These are phyloP conservation scores for Epizoanthus rinbou DNA, from an alignment of 92 coral and sea anemone species.

Conservation along the genomic window DNA sequence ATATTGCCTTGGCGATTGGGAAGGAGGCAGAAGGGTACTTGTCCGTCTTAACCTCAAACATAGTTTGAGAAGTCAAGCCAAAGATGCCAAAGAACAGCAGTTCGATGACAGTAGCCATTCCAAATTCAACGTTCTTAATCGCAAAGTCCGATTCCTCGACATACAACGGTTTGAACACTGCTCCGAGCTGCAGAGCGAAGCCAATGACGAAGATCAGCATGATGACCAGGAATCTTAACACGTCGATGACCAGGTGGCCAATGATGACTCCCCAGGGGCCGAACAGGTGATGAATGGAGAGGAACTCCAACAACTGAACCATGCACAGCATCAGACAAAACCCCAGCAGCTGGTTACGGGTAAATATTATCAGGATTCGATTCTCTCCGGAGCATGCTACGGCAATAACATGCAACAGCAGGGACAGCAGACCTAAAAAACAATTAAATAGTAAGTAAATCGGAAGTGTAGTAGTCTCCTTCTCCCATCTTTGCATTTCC, in stretches of 20 bases:
- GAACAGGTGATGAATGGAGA: slow-evolving; percentile 93
- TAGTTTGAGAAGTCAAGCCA: slow-evolving; percentile 63
- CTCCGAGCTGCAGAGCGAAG: slow-evolving; percentile 88
- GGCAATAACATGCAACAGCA: slow-evolving; percentile 74
- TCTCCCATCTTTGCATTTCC: no score
- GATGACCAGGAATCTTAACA: slow-evolving; percentile 83
- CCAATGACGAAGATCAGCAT: slow-evolving; percentile 82
- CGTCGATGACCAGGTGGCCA: slow-evolving; percentile 91
- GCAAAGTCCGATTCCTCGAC: slow-evolving; percentile 43
- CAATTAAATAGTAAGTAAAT: background rate
- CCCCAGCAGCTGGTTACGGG: slow-evolving; percentile 82
- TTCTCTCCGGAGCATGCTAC: slow-evolving; percentile 46
- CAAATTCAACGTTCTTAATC: slow-evolving; percentile 30
- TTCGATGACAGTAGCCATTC: slow-evolving; percentile 62
- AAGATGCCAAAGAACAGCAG: slow-evolving; percentile 84
- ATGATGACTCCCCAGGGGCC: slow-evolving; percentile 99
- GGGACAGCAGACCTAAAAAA: slow-evolving; percentile 51
- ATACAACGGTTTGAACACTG: slow-evolving; percentile 81
- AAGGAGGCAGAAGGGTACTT: slow-evolving; percentile 36
- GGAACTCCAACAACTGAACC: slow-evolving; percentile 84
- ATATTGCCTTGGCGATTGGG: slow-evolving; percentile 72
- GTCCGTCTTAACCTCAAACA: slow-evolving; percentile 32
- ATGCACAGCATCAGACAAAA: slow-evolving; percentile 80
- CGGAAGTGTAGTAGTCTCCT: no score
- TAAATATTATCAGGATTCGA: slow-evolving; percentile 73